Evolutionary conservation across 1,140 invertebrate genomes (phyloP).

Genomic region (Eufriesea mexicana): DNA sequence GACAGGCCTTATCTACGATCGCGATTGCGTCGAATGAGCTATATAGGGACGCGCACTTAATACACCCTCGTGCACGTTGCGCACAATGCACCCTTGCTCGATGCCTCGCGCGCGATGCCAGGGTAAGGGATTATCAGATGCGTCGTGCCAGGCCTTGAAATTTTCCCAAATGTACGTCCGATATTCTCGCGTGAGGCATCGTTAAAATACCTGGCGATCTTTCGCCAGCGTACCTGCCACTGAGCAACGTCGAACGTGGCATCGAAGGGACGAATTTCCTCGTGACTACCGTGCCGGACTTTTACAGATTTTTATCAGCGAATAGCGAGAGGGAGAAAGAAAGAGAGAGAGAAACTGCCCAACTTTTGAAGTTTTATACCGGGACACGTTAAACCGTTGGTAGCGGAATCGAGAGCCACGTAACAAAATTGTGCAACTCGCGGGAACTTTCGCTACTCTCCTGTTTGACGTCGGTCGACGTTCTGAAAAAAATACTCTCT

Average conservation of each 20-base stretch:
- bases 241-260: background rate
- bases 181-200: background rate
- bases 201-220: background rate
- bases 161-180: constrained; percentile 2
- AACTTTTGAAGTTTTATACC: background rate
- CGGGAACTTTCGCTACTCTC: too few relatives aligned
- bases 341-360: background rate
- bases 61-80: constrained; percentile 39
- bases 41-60: constrained; percentile 42
- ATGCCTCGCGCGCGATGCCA: constrained; percentile 18
- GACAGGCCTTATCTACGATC: constrained; percentile 57
- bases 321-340: too few relatives aligned
- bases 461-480: too few relatives aligned
- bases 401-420: too few relatives aligned
- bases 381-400: too few relatives aligned
- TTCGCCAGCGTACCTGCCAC: background rate
- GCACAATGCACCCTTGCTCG: constrained; percentile 35
- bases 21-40: constrained; percentile 33
- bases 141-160: background rate
- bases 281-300: background rate
- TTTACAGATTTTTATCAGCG: background rate
- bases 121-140: constrained; percentile 41
- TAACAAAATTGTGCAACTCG: too few relatives aligned
- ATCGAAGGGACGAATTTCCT: too few relatives aligned
- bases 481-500: too few relatives aligned